phyloP scores from a whole-genome alignment of 2,888 invertebrate species.

The Drosophila bunnanda region DNA sequence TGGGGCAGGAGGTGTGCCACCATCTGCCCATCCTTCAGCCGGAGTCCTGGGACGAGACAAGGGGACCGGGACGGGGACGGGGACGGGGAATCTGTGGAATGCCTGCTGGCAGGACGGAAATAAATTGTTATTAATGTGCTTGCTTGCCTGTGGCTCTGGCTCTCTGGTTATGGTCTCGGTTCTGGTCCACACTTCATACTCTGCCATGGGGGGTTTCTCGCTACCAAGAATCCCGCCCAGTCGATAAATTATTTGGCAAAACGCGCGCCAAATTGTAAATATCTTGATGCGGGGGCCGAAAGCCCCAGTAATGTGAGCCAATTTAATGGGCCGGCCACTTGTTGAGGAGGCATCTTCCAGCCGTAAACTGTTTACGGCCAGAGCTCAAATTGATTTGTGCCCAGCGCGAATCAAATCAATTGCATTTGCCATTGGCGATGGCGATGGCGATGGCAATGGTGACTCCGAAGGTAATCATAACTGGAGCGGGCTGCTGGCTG shows the following conservation, averaged over 20 bases:
- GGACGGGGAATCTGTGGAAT: slow-evolving; percentile 55
- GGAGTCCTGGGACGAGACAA: not conserved
- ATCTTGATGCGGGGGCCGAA: slow-evolving; percentile 30
- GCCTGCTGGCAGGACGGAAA: slow-evolving; percentile 56
- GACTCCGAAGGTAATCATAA: slow-evolving; percentile 62
- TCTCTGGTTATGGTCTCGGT: slow-evolving; percentile 15
- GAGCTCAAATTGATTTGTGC: slow-evolving; percentile 70
- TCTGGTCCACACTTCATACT: not conserved
- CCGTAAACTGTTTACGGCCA: slow-evolving; percentile 68
- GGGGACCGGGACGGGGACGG: not conserved
- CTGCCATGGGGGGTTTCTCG: no score
- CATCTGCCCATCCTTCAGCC: not conserved
- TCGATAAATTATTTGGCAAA: slow-evolving; percentile 68
- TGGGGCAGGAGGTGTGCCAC: not conserved
- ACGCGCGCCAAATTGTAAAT: slow-evolving; percentile 63
- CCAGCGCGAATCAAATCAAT: slow-evolving; percentile 64
- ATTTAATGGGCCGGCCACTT: slow-evolving; percentile 72
- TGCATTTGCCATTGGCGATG: slow-evolving; percentile 40
- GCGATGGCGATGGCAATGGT: not conserved
- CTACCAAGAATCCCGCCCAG: slow-evolving; percentile 9
- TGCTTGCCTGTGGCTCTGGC: slow-evolving; percentile 38
- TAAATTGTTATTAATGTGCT: slow-evolving; percentile 76
- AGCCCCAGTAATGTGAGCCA: slow-evolving; percentile 57
- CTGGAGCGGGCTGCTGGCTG: not conserved
- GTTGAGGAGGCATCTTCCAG: slow-evolving; percentile 48